Base-by-base conservation (phyloP, 2,797 vertebrate genomes). In the Galago senegalensis region DNA sequence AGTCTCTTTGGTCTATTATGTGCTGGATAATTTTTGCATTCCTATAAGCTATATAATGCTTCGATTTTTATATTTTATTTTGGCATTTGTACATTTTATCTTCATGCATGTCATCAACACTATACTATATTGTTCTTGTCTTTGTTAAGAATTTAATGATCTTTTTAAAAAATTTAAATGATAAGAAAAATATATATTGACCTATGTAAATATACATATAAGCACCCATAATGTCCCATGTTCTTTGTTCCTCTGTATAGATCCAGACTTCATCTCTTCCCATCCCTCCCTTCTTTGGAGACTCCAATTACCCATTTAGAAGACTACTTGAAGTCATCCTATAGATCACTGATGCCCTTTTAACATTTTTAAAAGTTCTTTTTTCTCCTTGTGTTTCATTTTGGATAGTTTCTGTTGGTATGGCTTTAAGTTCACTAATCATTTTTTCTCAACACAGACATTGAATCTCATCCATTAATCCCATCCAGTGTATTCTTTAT, bases 81-180 rank as follows among this genome's bases (percentile, higher is more conserved):
- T 61, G 53, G 7, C 53, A 80, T 60, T 16, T 13, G 9, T 43
- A 11, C 4, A 81, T 61, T 43, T 61, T 40, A 29, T 43, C 40
- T 82, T 60, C 21, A 37, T 18, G 6, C 5, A 37, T 60, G 11
- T 61, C 34, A 60, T 49, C 85, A 92, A 31, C 12, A 46, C 14
- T 29, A 70, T 0, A 16, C 18, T 27, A 49, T 12, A 49, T 40
- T 65, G 12, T 49, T n/a, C 58, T 49, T 14, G n/a, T 43, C 75
- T 92, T 76, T 79, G 14, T 37, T 86, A 34, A 49, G 5, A 2
- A 8, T 34, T 88, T 43, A 29, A 21, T 84, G 84, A 46, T 18
- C 63, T 87, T 90, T 80, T 81, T 12, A 87, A 94, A 83, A 81
- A 1, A 56, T 46, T 53, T 80, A 56, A 89, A 49, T 75, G 43